Evolutionary conservation across 1,140 invertebrate species (phyloP), one percentile per base, ranked within the genome.

Genomic region (Battus philenor): DNA sequence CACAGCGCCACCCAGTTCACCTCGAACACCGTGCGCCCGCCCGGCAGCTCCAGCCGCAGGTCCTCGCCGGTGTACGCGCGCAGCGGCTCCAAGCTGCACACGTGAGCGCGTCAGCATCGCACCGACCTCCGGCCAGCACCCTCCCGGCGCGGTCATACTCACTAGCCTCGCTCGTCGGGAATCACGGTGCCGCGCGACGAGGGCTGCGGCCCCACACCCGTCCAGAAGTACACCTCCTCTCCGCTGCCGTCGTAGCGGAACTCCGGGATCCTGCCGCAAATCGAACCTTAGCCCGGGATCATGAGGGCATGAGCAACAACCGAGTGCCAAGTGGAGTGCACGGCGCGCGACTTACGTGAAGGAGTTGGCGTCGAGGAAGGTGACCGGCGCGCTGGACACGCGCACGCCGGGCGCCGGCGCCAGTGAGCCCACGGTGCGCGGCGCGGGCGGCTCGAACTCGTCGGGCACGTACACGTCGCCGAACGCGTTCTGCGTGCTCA

Each of bases 131-230:
- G n/a, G n/a, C n/a, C n/a, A n/a, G n/a, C n/a, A n/a, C n/a, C n/a
- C n/a, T n/a, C n/a, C n/a, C n/a, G n/a, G n/a, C n/a, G n/a, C n/a
- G n/a, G n/a, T n/a, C n/a, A 48, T 50, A 91, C 94, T 94, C 85
- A 97, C 95, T 96, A 97, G 90, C 95, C 95, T 57, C 92, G 90
- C 86, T 98, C 96, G 82, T 97, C 95, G 1, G 95, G 95, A 47
- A 97, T 90, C 87, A 93, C 93, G 18, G 77, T 87, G 1, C 95
- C 95, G 54, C 93, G 92, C 5, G 90, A 88, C 2, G 92, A 92
- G 0, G 95, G 95, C 69, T 94, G 92, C n/a, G 94, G 91, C 0
- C 95, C 95, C 44, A 92, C 90, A 3, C 96, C 96, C 5, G 94
- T 91, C 92, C 93, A 95, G 78, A 97, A 97, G 79, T 94, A 94